These are phyloP conservation scores for Akabosia matsudoensis DNA, from an alignment of 1,140 invertebrate species.

Conservation along the genomic window DNA sequence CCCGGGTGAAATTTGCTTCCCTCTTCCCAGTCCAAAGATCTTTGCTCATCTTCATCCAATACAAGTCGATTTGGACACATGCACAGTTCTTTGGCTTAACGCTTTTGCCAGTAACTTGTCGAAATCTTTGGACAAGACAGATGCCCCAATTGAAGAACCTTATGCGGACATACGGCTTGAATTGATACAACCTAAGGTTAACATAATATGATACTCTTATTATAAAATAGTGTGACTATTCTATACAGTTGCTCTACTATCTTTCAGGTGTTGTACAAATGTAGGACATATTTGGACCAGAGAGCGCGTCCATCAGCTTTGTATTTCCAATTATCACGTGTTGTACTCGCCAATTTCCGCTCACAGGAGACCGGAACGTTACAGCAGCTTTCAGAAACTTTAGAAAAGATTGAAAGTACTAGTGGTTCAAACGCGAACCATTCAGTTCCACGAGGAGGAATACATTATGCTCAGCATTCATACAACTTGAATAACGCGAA, in stretches of 20 bases:
- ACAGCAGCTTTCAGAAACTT: slow-evolving; percentile 67
- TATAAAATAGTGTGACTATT: slow-evolving; percentile 14
- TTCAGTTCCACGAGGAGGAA: neutral
- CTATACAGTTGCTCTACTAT: slow-evolving; percentile 50
- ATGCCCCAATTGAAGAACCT: slow-evolving; percentile 57
- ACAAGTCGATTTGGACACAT: slow-evolving; percentile 75
- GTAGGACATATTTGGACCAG: slow-evolving; percentile 66
- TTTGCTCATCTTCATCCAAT: slow-evolving; percentile 87
- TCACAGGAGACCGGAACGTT: slow-evolving; percentile 63
- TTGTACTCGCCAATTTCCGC: slow-evolving; percentile 74
- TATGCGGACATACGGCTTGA: slow-evolving; percentile 85
- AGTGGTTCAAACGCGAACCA: neutral
- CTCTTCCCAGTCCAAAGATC: slow-evolving; percentile 86
- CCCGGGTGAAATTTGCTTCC: slow-evolving; percentile 87
- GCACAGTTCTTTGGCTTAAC: slow-evolving; percentile 86
- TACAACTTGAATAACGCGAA: neutral
- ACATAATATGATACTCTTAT: too few relatives aligned
- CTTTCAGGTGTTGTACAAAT: slow-evolving; percentile 65
- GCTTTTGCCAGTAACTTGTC: slow-evolving; percentile 85
- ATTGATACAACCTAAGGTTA: slow-evolving; percentile 84
- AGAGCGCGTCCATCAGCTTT: slow-evolving; percentile 75
- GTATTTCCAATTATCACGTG: slow-evolving; percentile 75
- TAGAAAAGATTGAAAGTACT: slow-evolving; percentile 55
- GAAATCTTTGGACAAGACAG: slow-evolving; percentile 60
- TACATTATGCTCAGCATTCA: neutral